Percentiles rank a stretch among this genome's conserved stretches.
Evolutionary conservation across 1,140 invertebrate genomes (phyloP).

Genomic region (Tetranychus cinnabarinus): DNA sequence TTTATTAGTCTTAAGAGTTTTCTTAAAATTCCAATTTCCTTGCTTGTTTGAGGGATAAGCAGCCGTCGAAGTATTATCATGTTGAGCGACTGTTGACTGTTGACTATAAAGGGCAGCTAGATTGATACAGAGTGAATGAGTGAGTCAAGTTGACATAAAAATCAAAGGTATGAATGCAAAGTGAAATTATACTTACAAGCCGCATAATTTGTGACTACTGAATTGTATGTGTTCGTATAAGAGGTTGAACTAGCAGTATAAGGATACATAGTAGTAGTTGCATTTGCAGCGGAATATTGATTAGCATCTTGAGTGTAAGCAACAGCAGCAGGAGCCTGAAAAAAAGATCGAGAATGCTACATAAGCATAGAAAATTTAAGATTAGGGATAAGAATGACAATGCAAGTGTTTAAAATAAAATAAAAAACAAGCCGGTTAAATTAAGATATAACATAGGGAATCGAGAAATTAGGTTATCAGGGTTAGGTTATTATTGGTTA

Average conservation of each 20-base stretch:
- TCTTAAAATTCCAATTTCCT: constrained; percentile 6
- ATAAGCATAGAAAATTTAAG: not conserved
- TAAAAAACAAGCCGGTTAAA: not conserved
- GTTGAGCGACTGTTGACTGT: not conserved
- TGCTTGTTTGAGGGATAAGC: not conserved
- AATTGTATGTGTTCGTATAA: constrained; percentile 2
- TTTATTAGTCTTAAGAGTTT: constrained; percentile 3
- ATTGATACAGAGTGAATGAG: not conserved
- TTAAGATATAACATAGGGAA: not conserved
- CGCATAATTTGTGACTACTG: constrained; percentile 3
- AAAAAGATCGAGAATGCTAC: not conserved
- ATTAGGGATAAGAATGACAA: not conserved
- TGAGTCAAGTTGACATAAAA: not conserved
- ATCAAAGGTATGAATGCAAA: not conserved
- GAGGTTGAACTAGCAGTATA: not conserved
- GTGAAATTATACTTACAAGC: not conserved
- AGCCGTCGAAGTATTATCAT: not conserved
- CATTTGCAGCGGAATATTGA: not conserved
- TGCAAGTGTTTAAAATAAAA: not conserved
- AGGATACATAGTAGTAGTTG: not conserved
- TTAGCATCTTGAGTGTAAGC: not conserved
- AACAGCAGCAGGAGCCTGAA: not conserved
- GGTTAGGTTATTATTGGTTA: not conserved
- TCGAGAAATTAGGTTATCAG: not conserved
- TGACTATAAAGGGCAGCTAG: not conserved